phyloP scores from a whole-genome alignment of 2,113 vertebrate genomes.

The Grallaria varia region DNA sequence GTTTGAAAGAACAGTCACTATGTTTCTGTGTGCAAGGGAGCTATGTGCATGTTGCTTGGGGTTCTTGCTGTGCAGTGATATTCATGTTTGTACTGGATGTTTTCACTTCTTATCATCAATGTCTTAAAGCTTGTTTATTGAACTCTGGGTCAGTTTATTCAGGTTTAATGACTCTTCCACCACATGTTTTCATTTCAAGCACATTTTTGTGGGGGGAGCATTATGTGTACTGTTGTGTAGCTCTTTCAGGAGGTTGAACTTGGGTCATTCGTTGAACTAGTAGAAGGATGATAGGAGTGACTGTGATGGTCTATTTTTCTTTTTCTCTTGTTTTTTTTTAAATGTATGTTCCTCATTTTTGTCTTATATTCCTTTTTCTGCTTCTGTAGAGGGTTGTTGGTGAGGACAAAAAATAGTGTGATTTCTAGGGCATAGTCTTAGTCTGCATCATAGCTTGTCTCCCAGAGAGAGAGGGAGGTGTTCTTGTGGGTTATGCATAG shows the following conservation, averaged over 20 bases:
- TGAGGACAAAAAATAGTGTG: neutral
- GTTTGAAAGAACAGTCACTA: neutral
- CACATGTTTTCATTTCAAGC: constrained; percentile 28
- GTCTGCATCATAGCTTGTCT: neutral
- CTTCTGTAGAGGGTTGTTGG: neutral
- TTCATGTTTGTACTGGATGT: constrained; percentile 37
- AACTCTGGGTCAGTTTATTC: constrained; percentile 68
- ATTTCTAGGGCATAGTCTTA: neutral
- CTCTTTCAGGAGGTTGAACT: constrained; percentile 40
- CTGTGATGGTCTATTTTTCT: neutral
- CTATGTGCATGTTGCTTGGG: neutral
- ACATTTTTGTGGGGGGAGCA: neutral
- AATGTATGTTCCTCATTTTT: neutral
- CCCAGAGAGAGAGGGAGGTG: neutral
- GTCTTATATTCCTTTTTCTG: neutral
- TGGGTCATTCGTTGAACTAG: constrained; percentile 17
- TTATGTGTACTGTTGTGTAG: neutral
- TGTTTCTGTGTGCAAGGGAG: neutral
- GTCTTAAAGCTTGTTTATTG: constrained; percentile 63
- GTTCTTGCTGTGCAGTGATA: neutral
- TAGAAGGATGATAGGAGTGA: neutral
- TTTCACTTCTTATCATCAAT: constrained; percentile 52
- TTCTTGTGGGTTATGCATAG: neutral
- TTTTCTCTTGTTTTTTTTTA: neutral
- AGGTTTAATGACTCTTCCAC: constrained; percentile 61